Percentiles rank a stretch among this genome's conserved stretches.
phyloP scores from a whole-genome alignment of 2,797 vertebrate species.

The Chromobotia macracanthus region DNA sequence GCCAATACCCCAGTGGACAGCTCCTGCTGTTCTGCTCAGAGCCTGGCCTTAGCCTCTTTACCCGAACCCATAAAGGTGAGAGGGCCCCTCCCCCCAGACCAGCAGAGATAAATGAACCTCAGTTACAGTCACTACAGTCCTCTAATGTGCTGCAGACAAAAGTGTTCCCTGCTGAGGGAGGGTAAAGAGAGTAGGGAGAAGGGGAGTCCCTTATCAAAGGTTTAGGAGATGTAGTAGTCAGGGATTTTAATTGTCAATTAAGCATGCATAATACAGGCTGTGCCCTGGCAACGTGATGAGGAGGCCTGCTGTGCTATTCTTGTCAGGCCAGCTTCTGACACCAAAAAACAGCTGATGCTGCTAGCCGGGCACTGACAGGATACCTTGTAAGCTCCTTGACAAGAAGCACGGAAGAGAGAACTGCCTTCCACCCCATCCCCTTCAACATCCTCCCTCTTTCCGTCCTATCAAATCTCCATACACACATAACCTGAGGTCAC shows the following conservation, averaged over 20 bases:
- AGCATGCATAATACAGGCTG: slow-evolving; percentile 92
- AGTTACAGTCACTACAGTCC: slow-evolving; percentile 87
- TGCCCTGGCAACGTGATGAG: slow-evolving; percentile 89
- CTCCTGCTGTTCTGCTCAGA: slow-evolving; percentile 87
- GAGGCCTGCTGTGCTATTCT: slow-evolving; percentile 86
- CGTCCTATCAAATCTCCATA: slow-evolving; percentile 49
- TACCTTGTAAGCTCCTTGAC: slow-evolving; percentile 90
- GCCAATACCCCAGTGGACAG: slow-evolving; percentile 82
- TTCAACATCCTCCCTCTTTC: slow-evolving; percentile 27
- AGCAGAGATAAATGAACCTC: slow-evolving; percentile 89
- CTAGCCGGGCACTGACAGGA: slow-evolving; percentile 87
- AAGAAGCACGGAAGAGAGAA: slow-evolving; percentile 61
- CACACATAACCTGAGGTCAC: slow-evolving; percentile 83
- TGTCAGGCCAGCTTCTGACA: slow-evolving; percentile 82
- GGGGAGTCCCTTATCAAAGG: slow-evolving; percentile 88
- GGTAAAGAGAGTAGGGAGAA: slow-evolving; percentile 82
- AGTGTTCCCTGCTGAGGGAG: slow-evolving; percentile 78
- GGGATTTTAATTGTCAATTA: slow-evolving; percentile 98
- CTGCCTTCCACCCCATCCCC: slow-evolving; percentile 64
- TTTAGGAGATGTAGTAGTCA: slow-evolving; percentile 83
- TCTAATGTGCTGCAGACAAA: slow-evolving; percentile 92
- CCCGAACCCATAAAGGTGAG: slow-evolving; percentile 75
- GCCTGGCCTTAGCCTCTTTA: slow-evolving; percentile 67
- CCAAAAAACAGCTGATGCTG: slow-evolving; percentile 97
- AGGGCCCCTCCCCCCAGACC: slow-evolving; percentile 76